Conservation (phyloP, 1,140 invertebrate genomes). For the Protaetia brevitarsis region DNA sequence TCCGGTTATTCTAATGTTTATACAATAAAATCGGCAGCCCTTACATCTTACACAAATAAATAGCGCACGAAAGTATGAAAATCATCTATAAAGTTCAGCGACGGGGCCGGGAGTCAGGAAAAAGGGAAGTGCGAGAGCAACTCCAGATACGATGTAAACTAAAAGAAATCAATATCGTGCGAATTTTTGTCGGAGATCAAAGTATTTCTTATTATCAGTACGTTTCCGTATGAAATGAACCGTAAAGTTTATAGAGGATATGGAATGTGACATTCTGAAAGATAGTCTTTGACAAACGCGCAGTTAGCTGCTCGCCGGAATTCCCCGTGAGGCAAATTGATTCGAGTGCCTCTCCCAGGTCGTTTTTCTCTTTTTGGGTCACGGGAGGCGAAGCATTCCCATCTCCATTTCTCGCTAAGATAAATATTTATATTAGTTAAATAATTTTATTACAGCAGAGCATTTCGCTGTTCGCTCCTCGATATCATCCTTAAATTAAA, state of each 20-base stretch:
- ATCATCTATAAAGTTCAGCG: too few species aligned
- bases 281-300: slow-evolving; percentile 16
- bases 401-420: not conserved
- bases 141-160: not conserved
- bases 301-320: slow-evolving; percentile 6
- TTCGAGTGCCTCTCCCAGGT: slow-evolving; percentile 1
- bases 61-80: not conserved
- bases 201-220: slow-evolving; percentile 17
- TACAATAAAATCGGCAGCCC: slow-evolving; percentile 2
- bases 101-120: too few species aligned
- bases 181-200: slow-evolving; percentile 6
- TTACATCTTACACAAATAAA: slow-evolving; percentile 3
- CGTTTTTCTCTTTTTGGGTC: not conserved
- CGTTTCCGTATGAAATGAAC: slow-evolving; percentile 17
- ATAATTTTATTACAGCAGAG: not conserved
- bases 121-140: not conserved
- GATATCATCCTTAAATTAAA: not conserved
- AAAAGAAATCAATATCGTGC: not conserved
- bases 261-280: slow-evolving; percentile 8
- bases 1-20: slow-evolving; percentile 6
- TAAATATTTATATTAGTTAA: slow-evolving; percentile 16
- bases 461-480: not conserved
- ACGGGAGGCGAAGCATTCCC: not conserved
- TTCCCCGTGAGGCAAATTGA: slow-evolving; percentile 13
- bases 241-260: slow-evolving; percentile 16